Base-by-base conservation (phyloP, 2,797 vertebrate species). In the Lateolabrax maculatus region DNA sequence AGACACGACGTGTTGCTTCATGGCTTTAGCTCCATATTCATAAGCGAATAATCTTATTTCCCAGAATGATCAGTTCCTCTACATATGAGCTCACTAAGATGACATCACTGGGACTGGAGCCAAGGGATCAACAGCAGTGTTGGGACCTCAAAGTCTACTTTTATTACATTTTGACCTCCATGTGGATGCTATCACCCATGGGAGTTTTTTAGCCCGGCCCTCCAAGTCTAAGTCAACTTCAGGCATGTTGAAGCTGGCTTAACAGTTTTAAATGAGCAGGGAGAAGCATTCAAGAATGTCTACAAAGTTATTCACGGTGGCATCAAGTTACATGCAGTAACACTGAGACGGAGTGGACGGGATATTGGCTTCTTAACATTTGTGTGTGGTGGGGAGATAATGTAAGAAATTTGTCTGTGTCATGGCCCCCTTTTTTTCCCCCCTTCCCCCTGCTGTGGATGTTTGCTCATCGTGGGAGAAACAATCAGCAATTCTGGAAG, bases 401-500 rank as follows among this genome's bases (percentile, higher is more conserved):
- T 49, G 19, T 31, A 44, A 72, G 63, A 60, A 68, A 80, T 86
- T 53, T 61, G 63, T 76, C 75, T 65, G 81, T 82, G 76, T 71
- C 69, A 70, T 58, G 44, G 21, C 68, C 56, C 60, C 51, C 10
- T 44, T 61, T 55, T 27, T 25, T 16, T 11, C 23, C 31, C 21
- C 23, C 31, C 21, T 11, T 19, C 11, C 27, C 10, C 39, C 49
- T 56, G 21, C 73, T 77, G 61, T 81, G 73, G 63, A 71, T 92
- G 87, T 92, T 90, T 90, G 83, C 84, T 86, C 75, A 84, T 85
- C 18, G 29, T 58, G 52, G 60, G 60, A 75, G 86, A 90, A 91
- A 91, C 80, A 90, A 90, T 92, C 84, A 87, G 84, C 65, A 21
- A 91, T 92, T 93, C 87, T 83, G 65, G 79, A 81, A 81, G 87